A percentile compares a stretch with the other conserved stretches of the same genome.
These are phyloP conservation scores for Atherinomorus stipes DNA, from an alignment of 2,113 vertebrate genomes.

Conservation along the genomic window DNA sequence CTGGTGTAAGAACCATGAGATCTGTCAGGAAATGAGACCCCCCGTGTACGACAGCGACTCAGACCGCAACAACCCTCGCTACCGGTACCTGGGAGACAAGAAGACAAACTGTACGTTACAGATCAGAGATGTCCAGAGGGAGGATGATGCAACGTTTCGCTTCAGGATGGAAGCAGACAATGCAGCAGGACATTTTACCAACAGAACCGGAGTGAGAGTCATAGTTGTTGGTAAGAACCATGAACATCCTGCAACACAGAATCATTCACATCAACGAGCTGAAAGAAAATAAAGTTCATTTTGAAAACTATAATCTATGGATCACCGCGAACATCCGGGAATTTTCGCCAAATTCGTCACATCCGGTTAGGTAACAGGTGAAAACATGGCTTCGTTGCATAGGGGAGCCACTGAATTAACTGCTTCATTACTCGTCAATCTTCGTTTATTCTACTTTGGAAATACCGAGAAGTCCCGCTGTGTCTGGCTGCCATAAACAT, in stretches of 20 bases:
- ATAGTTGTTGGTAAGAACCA: conserved; percentile 5
- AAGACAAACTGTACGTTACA: conserved; percentile 44
- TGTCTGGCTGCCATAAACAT: no score
- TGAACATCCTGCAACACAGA: background rate
- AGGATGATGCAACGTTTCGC: background rate
- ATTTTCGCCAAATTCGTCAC: no score
- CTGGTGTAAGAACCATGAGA: background rate
- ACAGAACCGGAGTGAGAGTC: fast-evolving
- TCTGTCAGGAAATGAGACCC: fast-evolving
- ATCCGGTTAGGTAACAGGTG: no score
- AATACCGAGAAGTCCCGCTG: no score
- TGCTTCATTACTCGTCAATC: no score
- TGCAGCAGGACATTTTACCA: fast-evolving
- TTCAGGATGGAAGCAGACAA: conserved; percentile 37
- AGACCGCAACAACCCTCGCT: fast-evolving
- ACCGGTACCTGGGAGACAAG: conserved; percentile 52
- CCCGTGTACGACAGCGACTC: background rate
- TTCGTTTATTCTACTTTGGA: no score
- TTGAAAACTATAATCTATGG: no score
- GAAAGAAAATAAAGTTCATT: no score
- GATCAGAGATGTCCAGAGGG: background rate
- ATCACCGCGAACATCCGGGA: no score
- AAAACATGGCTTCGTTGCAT: no score
- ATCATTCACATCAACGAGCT: background rate
- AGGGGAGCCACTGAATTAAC: no score